These are phyloP conservation scores for Elanus axillaris DNA, from an alignment of 2,113 vertebrate species.

Conservation along the genomic window DNA sequence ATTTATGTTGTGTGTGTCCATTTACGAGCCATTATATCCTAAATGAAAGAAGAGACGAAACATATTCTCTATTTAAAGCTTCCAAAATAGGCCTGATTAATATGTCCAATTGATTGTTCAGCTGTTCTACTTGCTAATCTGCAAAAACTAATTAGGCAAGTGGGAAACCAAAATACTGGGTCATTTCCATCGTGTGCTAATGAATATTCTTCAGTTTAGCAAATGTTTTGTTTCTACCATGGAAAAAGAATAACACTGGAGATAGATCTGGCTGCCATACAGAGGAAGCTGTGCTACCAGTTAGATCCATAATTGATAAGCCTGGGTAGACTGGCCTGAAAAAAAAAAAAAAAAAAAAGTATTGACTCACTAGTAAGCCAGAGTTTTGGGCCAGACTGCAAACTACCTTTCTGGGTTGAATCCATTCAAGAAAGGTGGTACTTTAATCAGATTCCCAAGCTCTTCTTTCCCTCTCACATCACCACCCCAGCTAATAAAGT, in stretches of 20 bases:
- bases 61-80: constrained; percentile 50
- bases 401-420: not conserved
- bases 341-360: not conserved
- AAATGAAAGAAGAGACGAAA: constrained; percentile 63
- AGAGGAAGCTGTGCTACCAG: not conserved
- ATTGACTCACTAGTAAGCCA: not conserved
- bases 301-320: not conserved
- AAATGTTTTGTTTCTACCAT: constrained; percentile 54
- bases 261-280: not conserved
- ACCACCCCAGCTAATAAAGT: not conserved
- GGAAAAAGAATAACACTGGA: not conserved
- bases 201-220: constrained; percentile 48
- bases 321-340: not conserved
- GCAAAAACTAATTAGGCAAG: constrained; percentile 68
- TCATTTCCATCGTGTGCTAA: constrained; percentile 54
- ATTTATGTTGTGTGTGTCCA: constrained; percentile 57
- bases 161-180: constrained; percentile 66
- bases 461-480: not conserved
- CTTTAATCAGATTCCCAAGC: not conserved
- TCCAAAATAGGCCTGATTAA: constrained; percentile 66
- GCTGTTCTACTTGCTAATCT: constrained; percentile 59
- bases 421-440: not conserved
- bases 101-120: constrained; percentile 65
- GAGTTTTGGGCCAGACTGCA: not conserved
- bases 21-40: constrained; percentile 59